Conservation (phyloP, 2,113 vertebrate species). For the Halichoerus grypus region DNA sequence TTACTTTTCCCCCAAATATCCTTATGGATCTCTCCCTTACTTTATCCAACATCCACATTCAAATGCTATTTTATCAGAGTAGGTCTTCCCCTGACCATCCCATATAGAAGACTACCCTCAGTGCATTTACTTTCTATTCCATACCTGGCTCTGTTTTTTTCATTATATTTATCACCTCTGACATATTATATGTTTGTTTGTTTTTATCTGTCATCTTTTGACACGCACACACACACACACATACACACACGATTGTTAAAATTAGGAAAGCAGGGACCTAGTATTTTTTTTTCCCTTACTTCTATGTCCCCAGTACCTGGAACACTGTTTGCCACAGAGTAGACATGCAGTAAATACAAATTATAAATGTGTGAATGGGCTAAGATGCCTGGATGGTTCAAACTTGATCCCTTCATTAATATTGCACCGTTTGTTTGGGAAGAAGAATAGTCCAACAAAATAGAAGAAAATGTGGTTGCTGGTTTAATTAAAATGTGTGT, state of each 20-base stretch:
- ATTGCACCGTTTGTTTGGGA: neutral
- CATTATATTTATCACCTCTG: neutral
- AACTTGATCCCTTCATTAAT: neutral
- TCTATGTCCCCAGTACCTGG: neutral
- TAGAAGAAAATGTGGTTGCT: neutral
- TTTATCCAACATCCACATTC: neutral
- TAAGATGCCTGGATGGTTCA: no score
- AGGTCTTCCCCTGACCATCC: accelerated
- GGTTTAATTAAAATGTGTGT: neutral
- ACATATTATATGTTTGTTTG: neutral
- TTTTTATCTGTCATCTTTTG: neutral
- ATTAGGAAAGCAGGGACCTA: neutral
- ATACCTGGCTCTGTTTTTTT: neutral
- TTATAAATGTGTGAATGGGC: neutral
- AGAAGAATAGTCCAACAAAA: neutral
- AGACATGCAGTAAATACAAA: neutral
- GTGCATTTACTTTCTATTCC: neutral
- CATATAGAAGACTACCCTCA: neutral
- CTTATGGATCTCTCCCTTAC: neutral
- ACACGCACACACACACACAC: neutral
- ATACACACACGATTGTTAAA: neutral
- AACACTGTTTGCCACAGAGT: neutral
- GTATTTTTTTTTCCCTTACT: neutral
- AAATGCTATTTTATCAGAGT: neutral
- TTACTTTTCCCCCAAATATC: neutral